Base-by-base conservation (phyloP, 2,113 vertebrate genomes). In the Otolemur garnettii region DNA sequence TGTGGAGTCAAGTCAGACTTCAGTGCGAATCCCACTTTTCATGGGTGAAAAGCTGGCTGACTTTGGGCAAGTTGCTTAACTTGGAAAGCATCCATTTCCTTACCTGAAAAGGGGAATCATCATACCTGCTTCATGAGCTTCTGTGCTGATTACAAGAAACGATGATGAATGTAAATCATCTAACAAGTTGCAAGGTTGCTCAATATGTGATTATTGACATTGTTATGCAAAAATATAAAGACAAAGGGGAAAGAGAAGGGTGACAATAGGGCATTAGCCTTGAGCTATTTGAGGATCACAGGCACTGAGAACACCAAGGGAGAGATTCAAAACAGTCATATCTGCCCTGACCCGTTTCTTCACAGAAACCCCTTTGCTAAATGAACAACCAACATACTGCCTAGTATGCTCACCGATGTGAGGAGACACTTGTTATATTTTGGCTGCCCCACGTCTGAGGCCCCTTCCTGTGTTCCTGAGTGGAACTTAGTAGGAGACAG, bases 21-120 rank as follows among this genome's bases (percentile, higher is more conserved):
- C 42, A 35, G 35, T 80, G 95, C 59, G 45, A 77, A 84, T 90
- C 42, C 28, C 24, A 55, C 26, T 92, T 95, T 71, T 60, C 14
- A 21, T 71, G 2, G 81, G 84, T 85, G 50, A 50, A 50, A 50
- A 87, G 24, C 71, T 91, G 3, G 3, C 33, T 60, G 33, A 89
- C 28, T 90, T 93, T 38, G 53, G 33, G 21, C 5, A 81, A 90
- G 53, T 85, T 90, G 60, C 28, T 86, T 91, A 79, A 89, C 38
- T 97, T 94, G 94, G 38, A 86, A 91, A 89, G 71, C 12, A n/a
- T 89, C 93, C 82, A 94, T 83, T 97, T 72, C 59, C 60, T 93
- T 90, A 57, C 57, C 74, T 91, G 62, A 86, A 96, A 95, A 91
- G 75, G 72, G 38, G 62, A 79, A 90, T 77, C 38, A 85, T 69